A percentile compares a stretch with the other conserved stretches of the same genome.
These are phyloP conservation scores for Scaptomyza parva DNA, from an alignment of 2,888 invertebrate genomes.

Conservation along the genomic window DNA sequence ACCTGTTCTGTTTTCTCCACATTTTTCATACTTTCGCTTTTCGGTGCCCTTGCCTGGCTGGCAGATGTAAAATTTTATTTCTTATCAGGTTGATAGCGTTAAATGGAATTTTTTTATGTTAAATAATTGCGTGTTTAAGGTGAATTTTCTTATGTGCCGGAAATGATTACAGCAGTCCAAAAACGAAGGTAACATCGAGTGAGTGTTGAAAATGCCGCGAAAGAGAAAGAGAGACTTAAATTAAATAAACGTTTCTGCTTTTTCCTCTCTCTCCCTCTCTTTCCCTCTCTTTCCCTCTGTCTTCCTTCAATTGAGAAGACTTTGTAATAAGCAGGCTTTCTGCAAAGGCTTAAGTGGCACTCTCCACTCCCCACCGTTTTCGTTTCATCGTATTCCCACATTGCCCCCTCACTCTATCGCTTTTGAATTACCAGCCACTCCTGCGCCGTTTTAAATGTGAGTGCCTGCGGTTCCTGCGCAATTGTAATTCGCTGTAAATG, in stretches of 20 bases:
- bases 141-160: slow-evolving; percentile 47
- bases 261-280: not conserved
- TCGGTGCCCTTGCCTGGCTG: slow-evolving; percentile 26
- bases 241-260: slow-evolving; percentile 31
- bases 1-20: slow-evolving; percentile 30
- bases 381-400: not conserved
- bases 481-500: slow-evolving; percentile 50
- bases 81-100: slow-evolving; percentile 71
- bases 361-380: not conserved
- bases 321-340: slow-evolving; percentile 29
- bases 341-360: slow-evolving; percentile 59
- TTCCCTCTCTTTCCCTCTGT: not conserved
- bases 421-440: slow-evolving; percentile 1
- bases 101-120: slow-evolving; percentile 63
- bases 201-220: slow-evolving; percentile 12
- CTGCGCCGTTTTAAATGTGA: slow-evolving; percentile 26
- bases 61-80: slow-evolving; percentile 51
- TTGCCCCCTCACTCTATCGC: not conserved
- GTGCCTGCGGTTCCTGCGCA: slow-evolving; percentile 29
- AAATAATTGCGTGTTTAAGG: slow-evolving; percentile 74
- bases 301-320: not conserved
- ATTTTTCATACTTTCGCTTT: slow-evolving; percentile 1
- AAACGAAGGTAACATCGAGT: slow-evolving; percentile 23
- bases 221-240: slow-evolving; percentile 11
- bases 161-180: slow-evolving; percentile 60